Conservation (phyloP, 2,888 invertebrate species). For the Shargacucullia verbasci region DNA sequence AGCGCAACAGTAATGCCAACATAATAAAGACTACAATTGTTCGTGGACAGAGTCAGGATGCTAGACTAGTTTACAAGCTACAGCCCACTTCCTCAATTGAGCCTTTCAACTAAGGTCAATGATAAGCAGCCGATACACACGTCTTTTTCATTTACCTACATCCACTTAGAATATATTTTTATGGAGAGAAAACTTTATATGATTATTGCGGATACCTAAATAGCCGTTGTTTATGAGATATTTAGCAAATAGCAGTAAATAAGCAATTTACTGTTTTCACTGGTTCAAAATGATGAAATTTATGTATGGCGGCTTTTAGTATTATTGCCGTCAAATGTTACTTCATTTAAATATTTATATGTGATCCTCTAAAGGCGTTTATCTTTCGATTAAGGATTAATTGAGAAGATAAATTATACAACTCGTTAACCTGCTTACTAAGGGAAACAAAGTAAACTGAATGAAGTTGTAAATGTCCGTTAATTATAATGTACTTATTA, state of each 20-base stretch:
- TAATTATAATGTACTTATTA: conserved; percentile 35
- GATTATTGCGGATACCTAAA: conserved; percentile 29
- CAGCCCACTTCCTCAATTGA: conserved; percentile 48
- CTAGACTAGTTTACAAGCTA: conserved; percentile 40
- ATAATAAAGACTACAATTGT: conserved; percentile 20
- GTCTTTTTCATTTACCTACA: conserved; percentile 23
- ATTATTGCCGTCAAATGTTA: conserved; percentile 34
- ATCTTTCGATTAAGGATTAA: conserved; percentile 31
- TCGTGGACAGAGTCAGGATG: conserved; percentile 24
- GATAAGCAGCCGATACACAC: conserved; percentile 40
- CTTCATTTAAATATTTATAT: conserved; percentile 32
- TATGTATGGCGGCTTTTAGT: conserved; percentile 37
- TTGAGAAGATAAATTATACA: conserved; percentile 17
- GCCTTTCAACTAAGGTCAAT: conserved; percentile 42
- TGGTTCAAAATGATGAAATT: conserved; percentile 31
- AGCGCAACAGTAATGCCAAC: conserved; percentile 11
- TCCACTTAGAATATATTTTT: conserved; percentile 20
- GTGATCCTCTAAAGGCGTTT: conserved; percentile 7
- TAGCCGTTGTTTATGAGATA: conserved; percentile 31
- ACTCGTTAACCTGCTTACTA: conserved; percentile 7
- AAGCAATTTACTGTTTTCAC: conserved; percentile 30
- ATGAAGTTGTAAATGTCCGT: conserved; percentile 25
- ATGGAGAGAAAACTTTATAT: conserved; percentile 41
- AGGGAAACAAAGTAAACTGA: conserved; percentile 36
- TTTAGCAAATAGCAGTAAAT: conserved; percentile 51